phyloP scores from a whole-genome alignment of 2,113 vertebrate species.

The Mus spicilegus region DNA sequence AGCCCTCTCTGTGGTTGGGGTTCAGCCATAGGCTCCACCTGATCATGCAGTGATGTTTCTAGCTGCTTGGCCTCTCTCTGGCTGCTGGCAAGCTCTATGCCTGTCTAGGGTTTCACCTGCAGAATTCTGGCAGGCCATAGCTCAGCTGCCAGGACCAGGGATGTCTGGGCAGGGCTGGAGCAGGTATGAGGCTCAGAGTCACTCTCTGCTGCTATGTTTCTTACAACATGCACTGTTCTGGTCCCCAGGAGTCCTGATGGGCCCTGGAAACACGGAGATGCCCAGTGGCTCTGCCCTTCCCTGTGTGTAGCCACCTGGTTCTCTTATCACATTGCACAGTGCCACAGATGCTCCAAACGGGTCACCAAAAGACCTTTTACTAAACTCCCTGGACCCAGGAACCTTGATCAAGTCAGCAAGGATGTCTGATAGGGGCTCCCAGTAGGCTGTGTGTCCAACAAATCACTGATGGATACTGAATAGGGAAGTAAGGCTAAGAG shows the following conservation, averaged over 20 bases:
- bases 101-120: constrained; percentile 52
- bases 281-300: not conserved
- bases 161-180: constrained; percentile 24
- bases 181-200: not conserved
- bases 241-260: not conserved
- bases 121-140: constrained; percentile 58
- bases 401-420: not conserved
- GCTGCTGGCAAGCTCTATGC: not conserved
- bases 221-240: not conserved
- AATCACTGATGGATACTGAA: not conserved
- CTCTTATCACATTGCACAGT: not conserved
- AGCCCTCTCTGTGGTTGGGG: not conserved
- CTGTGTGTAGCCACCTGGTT: not conserved
- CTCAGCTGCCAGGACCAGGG: constrained; percentile 14
- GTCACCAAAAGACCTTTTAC: not conserved
- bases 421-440: not conserved
- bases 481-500: not conserved
- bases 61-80: not conserved
- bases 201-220: not conserved
- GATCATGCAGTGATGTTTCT: not conserved
- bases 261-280: not conserved
- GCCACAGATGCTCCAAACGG: not conserved
- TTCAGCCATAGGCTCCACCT: not conserved
- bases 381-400: not conserved
- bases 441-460: not conserved